phyloP scores from a whole-genome alignment of 2,797 vertebrate genomes.

The Enteromius thamalakanensis region DNA sequence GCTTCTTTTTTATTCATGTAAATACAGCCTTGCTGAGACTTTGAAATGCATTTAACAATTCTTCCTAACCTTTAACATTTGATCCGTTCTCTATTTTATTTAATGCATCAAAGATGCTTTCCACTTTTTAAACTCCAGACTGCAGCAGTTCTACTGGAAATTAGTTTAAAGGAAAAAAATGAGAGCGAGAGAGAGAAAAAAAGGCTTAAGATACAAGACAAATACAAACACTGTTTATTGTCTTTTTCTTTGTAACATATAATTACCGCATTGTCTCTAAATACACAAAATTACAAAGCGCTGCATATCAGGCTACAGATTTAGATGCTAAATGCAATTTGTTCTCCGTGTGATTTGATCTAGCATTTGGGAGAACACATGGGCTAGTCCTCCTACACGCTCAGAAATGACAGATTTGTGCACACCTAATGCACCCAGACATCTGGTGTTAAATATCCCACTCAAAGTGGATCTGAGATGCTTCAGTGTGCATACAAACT shows the following conservation, averaged over 20 bases:
- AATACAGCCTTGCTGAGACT: not conserved
- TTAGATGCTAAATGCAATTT: constrained; percentile 29
- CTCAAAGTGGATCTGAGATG: constrained; percentile 1
- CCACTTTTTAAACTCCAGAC: not conserved
- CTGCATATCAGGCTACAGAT: constrained; percentile 16
- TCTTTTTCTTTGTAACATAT: constrained; percentile 11
- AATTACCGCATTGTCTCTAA: constrained; percentile 5
- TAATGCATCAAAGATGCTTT: not conserved
- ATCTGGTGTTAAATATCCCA: constrained; percentile 29
- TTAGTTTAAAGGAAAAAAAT: not conserved
- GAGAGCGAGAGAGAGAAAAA: not conserved
- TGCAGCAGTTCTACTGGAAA: not conserved
- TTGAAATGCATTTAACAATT: not conserved
- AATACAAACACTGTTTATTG: constrained; percentile 2
- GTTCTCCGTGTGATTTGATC: constrained; percentile 31
- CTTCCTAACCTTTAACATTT: not conserved
- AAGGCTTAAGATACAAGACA: not conserved
- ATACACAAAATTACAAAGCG: not conserved
- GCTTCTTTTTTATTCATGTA: not conserved
- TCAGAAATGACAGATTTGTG: constrained; percentile 40
- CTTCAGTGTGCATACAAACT: not conserved
- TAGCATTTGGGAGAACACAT: constrained; percentile 52
- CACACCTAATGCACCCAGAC: constrained; percentile 42
- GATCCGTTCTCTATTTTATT: not conserved
- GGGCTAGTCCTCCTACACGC: constrained; percentile 36